Base-by-base conservation (phyloP, 2,888 invertebrate genomes). In the Choristoneura rosaceana region DNA sequence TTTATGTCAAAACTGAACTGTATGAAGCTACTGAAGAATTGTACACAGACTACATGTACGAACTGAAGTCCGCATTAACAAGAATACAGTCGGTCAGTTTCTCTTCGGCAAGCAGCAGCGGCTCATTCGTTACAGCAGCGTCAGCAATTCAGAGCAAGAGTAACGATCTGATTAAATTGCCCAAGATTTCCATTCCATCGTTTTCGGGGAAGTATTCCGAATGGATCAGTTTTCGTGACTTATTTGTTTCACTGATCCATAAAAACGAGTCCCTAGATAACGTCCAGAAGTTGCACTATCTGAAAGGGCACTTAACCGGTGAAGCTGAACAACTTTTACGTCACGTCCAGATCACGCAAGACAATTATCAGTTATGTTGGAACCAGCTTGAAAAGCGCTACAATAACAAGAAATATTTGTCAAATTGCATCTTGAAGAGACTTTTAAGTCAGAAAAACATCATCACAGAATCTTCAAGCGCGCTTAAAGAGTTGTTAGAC, bases 301-400 rank as follows among this genome's bases (percentile, higher is more conserved):
- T 65, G 0, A 65, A 65, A 41, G n/a, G 65, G 12, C 52, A 65
- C 7, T 38, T 65, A 17, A 3, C 38, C 17, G 65, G 52, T 12
- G 65, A 65, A 41, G 65, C 65, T 10, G 50, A 65, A 17, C 65
- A 65, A 8, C 52, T 65, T 12, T 38, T 65, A 7, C 38, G 65
- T 4, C 41, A 65, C 15, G 38, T 65, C 4, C 4, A 38, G 5
- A 33, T 52, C 0, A 41, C 65, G 12, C 38, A 65, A 5, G 52
- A 65, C 0, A 65, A 65, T 38, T 55, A 65, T 9, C 0, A 0
- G 3, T 38, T 4, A 12, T 17, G 65, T 17, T 65, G 65, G 65
- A 41, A 55, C 8, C 65, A 55, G 41, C 52, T 65, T 2, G 50
- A 65, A 52, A 52, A 41, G 17, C 4, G 65, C 5, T 65, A 65